Base-by-base conservation (phyloP, 2,797 vertebrate genomes). In the Nannoperca obscura region DNA sequence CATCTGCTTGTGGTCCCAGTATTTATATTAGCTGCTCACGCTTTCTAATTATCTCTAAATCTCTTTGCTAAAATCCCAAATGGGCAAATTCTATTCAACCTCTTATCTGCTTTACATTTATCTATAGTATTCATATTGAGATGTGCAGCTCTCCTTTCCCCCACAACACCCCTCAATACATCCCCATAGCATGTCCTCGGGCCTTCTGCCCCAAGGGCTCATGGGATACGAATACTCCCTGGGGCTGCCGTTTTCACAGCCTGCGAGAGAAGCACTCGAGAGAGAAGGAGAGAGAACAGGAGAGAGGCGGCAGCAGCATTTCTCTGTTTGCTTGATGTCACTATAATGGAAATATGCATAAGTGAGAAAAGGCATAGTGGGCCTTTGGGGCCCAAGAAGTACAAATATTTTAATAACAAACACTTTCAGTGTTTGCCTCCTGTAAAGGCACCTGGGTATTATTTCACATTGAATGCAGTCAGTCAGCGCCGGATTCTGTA, bases 351-450 rank as follows among this genome's bases (percentile, higher is more conserved):
- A 94, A 94, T 93, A 91, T 92, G 89, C 91, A 92, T 89, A 92
- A 91, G 92, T 92, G 87, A 89, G 87, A 88, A 87, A 87, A 91
- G 82, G 90, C 91, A 89, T 78, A 74, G 89, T 72, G 91, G 90
- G 90, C 88, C 91, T 93, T 92, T 91, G 92, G 91, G 94, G 92
- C 91, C 89, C 80, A 76, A 83, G 83, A 91, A 93, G 91, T 91
- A 94, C 94, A 94, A 93, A 93, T 93, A 92, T 92, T 94, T 94
- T 94, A 92, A 93, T 93, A 94, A 94, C 92, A 94, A 94, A 94
- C 92, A 93, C 92, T 91, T 91, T 92, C 90, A 71, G 60, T 92
- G 89, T 93, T 92, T 91, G 87, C 89, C 88, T 93, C 89, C 91
- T 91, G 89, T 90, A 82, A 88, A 77, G 47, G 80, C 90, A 91